These are phyloP conservation scores for Pinna nobilis DNA, from an alignment of 1,140 invertebrate species.

Conservation along the genomic window DNA sequence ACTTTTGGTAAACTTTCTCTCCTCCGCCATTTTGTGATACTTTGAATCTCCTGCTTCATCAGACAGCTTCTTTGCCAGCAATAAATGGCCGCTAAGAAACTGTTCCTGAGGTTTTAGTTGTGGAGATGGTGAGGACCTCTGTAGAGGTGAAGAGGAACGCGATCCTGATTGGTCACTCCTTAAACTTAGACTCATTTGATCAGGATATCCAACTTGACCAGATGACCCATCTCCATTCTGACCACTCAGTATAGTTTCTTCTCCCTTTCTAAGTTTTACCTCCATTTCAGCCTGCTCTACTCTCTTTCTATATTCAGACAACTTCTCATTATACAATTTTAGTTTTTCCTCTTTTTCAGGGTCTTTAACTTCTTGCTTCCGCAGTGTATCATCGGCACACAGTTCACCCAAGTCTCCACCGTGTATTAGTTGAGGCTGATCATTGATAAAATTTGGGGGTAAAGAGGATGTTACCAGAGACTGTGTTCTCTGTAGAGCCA, in stretches of 20 bases:
- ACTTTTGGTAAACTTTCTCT: constrained; percentile 30
- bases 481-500: constrained; percentile 53
- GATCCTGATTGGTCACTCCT: constrained; percentile 22
- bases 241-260: constrained; percentile 10
- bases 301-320: constrained; percentile 51
- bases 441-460: not conserved
- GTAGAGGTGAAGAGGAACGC: constrained; percentile 43
- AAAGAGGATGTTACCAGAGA: constrained; percentile 51
- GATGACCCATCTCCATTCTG: not conserved
- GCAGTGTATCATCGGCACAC: not conserved
- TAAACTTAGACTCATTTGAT: constrained; percentile 2
- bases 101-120: constrained; percentile 43
- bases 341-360: constrained; percentile 36
- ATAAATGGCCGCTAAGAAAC: constrained; percentile 70
- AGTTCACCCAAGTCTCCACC: constrained; percentile 17
- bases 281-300: constrained; percentile 49
- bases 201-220: not conserved
- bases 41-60: constrained; percentile 70
- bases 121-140: constrained; percentile 36
- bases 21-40: constrained; percentile 44
- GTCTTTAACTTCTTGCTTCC: constrained; percentile 8
- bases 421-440: not conserved
- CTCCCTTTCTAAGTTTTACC: constrained; percentile 25
- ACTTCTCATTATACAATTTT: constrained; percentile 53
- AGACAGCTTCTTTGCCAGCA: constrained; percentile 74